Evolutionary conservation across 2,888 invertebrate species (phyloP).

Genomic region (Blastobasis lacticolella): DNA sequence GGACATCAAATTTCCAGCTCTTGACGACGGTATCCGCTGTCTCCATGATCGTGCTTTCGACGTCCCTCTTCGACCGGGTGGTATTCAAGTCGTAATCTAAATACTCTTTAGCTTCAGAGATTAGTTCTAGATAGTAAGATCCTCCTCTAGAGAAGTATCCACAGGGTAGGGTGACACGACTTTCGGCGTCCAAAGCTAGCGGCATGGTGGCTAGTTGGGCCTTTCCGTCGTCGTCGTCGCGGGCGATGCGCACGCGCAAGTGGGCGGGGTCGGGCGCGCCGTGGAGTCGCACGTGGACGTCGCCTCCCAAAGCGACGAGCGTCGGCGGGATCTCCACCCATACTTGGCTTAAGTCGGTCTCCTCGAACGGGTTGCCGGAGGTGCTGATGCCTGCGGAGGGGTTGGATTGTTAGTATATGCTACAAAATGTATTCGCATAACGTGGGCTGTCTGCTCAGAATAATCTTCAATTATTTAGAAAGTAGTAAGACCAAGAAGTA

Average conservation of each 20-base stretch:
- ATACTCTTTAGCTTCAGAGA: slow-evolving; percentile 48
- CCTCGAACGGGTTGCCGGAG: slow-evolving; percentile 58
- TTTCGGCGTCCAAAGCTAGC: slow-evolving; percentile 63
- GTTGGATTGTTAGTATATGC: background rate
- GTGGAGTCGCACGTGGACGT: slow-evolving; percentile 81
- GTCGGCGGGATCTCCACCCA: slow-evolving; percentile 82
- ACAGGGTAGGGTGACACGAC: slow-evolving; percentile 76
- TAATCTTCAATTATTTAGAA: too few relatives aligned
- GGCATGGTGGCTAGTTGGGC: slow-evolving; percentile 59
- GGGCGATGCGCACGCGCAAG: slow-evolving; percentile 58
- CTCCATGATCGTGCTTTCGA: slow-evolving; percentile 51
- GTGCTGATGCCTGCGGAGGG: slow-evolving; percentile 8
- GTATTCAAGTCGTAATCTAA: slow-evolving; percentile 40
- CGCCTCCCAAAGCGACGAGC: slow-evolving; percentile 85
- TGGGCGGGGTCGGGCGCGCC: slow-evolving; percentile 50
- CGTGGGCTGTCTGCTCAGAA: too few relatives aligned
- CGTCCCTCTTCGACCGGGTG: slow-evolving; percentile 13
- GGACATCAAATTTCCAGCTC: slow-evolving; percentile 81
- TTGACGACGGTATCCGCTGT: slow-evolving; percentile 58
- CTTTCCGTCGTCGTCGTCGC: slow-evolving; percentile 64
- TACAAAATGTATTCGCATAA: too few relatives aligned
- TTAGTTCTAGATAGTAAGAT: slow-evolving; percentile 61
- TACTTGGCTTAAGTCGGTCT: slow-evolving; percentile 60
- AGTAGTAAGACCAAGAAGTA: too few relatives aligned
- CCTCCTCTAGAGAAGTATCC: slow-evolving; percentile 84